phyloP scores from a whole-genome alignment of 2,888 invertebrate species.

The Heliconius aoede region DNA sequence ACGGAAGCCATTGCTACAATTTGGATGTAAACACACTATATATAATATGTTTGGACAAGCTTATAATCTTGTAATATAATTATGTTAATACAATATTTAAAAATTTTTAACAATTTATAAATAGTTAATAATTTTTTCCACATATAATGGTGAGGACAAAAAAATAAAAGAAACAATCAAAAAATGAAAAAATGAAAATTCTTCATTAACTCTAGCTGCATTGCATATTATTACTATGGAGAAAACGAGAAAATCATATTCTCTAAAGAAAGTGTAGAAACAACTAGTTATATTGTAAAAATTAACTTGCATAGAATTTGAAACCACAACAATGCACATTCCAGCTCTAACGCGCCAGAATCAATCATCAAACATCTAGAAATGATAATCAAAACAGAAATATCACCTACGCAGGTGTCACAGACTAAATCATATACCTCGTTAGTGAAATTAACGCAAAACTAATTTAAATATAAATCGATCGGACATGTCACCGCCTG shows the following conservation, averaged over 20 bases:
- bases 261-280: neutral
- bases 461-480: slow-evolving; percentile 70
- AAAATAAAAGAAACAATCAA: too few relatives aligned
- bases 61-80: too few relatives aligned
- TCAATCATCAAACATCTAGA: neutral
- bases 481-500: slow-evolving; percentile 60
- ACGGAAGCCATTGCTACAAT: neutral
- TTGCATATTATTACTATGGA: neutral
- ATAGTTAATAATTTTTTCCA: too few relatives aligned
- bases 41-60: neutral
- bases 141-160: too few relatives aligned
- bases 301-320: neutral
- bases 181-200: too few relatives aligned
- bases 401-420: neutral
- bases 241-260: neutral
- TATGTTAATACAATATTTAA: too few relatives aligned
- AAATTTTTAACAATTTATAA: too few relatives aligned
- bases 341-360: neutral
- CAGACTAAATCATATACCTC: slow-evolving; percentile 28
- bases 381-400: neutral
- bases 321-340: neutral
- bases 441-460: slow-evolving; percentile 54
- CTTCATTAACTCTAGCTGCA: neutral
- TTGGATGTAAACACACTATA: neutral
- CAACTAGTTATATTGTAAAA: neutral